Conservation (phyloP, 2,113 vertebrate genomes). For the Lampris incognitus region DNA sequence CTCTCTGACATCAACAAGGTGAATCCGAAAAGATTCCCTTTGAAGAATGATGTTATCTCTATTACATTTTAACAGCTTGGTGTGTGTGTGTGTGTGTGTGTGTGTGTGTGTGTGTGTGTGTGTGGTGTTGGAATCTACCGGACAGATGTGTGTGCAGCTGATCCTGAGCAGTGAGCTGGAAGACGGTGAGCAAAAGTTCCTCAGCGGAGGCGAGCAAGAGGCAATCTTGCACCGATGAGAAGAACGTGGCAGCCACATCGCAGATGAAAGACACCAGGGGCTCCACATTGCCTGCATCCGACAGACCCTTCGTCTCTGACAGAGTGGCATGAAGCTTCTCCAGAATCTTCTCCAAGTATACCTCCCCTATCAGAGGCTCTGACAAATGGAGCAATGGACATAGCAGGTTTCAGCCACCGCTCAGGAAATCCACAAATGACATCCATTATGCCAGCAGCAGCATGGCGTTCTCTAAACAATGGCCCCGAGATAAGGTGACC, state of each 20-base stretch:
- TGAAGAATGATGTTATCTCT: too few species aligned
- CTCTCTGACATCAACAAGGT: too few species aligned
- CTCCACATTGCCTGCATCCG: conserved; percentile 89
- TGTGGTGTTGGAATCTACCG: conserved; percentile 74
- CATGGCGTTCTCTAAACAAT: not conserved
- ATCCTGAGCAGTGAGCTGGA: conserved; percentile 91
- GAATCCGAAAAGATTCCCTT: too few species aligned
- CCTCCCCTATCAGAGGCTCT: conserved; percentile 91
- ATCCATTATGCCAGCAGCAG: not conserved
- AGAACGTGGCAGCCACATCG: conserved; percentile 92
- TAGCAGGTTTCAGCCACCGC: too few species aligned
- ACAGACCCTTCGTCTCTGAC: conserved; percentile 88
- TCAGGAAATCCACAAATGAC: not conserved
- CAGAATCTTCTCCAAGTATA: conserved; percentile 91
- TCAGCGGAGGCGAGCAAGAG: conserved; percentile 89
- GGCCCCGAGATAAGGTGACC: too few species aligned
- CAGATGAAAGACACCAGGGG: conserved; percentile 92
- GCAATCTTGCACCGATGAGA: conserved; percentile 90
- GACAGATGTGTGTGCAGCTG: conserved; percentile 85
- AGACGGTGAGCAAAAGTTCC: conserved; percentile 92
- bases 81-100: not conserved
- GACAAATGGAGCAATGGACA: not conserved
- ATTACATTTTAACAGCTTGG: too few species aligned
- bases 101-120: not conserved
- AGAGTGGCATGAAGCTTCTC: conserved; percentile 91